These are phyloP conservation scores for Spea hammondii DNA, from an alignment of 2,797 vertebrate species.

Conservation along the genomic window DNA sequence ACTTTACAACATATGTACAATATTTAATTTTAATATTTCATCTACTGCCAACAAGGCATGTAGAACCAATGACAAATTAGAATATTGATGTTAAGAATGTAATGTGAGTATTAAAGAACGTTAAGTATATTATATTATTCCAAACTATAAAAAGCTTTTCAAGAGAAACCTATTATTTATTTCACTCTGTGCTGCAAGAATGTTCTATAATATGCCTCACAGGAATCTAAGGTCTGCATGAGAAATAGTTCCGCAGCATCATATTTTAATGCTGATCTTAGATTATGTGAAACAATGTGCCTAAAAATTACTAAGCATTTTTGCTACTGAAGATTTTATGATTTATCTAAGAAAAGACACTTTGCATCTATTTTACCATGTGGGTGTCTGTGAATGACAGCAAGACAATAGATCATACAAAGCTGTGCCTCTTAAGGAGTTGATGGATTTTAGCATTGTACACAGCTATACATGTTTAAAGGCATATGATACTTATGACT, in stretches of 20 bases:
- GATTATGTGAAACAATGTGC: too few relatives aligned
- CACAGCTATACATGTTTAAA: too few relatives aligned
- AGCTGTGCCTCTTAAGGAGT: too few relatives aligned
- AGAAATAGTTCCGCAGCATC: too few relatives aligned
- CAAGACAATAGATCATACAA: too few relatives aligned
- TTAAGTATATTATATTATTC: slow-evolving; percentile 22
- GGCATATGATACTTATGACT: too few relatives aligned
- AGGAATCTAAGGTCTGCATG: neutral
- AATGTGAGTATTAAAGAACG: slow-evolving; percentile 15
- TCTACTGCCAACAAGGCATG: slow-evolving; percentile 30
- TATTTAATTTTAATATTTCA: slow-evolving; percentile 24
- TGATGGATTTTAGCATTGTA: neutral
- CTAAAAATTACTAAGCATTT: too few relatives aligned
- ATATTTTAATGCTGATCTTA: too few relatives aligned
- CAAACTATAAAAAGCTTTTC: slow-evolving; percentile 15
- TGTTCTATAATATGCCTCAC: slow-evolving; percentile 34
- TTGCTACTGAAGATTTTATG: too few relatives aligned
- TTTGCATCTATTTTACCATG: too few relatives aligned
- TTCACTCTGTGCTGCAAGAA: slow-evolving; percentile 13
- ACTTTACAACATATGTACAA: slow-evolving; percentile 27
- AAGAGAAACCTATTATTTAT: slow-evolving; percentile 31
- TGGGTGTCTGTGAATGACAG: too few relatives aligned
- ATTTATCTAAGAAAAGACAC: too few relatives aligned
- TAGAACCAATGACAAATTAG: slow-evolving; percentile 29
- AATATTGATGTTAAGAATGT: slow-evolving; percentile 20